phyloP scores from a whole-genome alignment of 92 coral and sea anemone genomes.

The Umimayanthus chanpuru region DNA sequence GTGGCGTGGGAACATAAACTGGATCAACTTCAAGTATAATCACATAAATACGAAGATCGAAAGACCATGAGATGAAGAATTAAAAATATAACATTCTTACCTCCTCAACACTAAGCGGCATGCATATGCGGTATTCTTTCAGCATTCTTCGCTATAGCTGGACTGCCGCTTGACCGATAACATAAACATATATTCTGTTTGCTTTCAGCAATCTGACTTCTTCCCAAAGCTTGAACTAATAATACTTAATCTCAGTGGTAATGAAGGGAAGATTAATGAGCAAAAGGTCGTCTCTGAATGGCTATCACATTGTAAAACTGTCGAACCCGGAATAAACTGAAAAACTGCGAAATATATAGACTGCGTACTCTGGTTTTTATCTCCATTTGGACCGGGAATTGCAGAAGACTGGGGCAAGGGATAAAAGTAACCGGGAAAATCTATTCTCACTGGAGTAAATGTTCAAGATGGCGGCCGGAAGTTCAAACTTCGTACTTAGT shows the following conservation, averaged over 20 bases:
- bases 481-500: too few relatives aligned
- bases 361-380: neutral
- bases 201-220: neutral
- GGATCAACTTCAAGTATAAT: neutral
- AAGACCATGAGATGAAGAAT: neutral
- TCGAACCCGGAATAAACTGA: neutral
- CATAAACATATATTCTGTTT: too few relatives aligned
- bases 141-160: slow-evolving; percentile 57
- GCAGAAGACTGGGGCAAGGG: neutral
- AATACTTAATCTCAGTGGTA: neutral
- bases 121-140: slow-evolving; percentile 96
- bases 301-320: neutral
- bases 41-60: neutral
- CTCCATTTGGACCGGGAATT: neutral
- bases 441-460: too few relatives aligned
- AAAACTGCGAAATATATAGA: too few relatives aligned
- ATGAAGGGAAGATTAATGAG: neutral
- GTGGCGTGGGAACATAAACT: neutral
- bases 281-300: too few relatives aligned
- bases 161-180: neutral
- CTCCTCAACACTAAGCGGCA: slow-evolving; percentile 97
- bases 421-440: neutral
- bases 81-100: slow-evolving; percentile 53
- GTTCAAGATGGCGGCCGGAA: too few relatives aligned
- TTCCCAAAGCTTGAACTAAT: neutral